Evolutionary conservation across 2,797 vertebrate species (phyloP), one percentile per base, ranked within the genome.

Genomic region (Helicolenus hilgendorfi): DNA sequence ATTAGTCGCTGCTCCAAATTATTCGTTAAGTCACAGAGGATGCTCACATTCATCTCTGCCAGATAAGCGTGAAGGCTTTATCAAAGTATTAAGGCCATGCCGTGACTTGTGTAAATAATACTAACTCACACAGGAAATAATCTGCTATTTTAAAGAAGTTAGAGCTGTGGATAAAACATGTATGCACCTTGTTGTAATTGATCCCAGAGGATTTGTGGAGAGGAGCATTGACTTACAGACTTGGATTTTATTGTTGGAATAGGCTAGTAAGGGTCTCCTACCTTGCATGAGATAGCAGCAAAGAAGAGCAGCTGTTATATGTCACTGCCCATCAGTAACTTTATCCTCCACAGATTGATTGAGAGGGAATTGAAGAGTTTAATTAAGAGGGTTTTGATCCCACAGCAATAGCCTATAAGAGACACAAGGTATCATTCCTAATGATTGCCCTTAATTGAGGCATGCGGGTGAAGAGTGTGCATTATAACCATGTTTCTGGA

Each of bases 161-260:
- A 56, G 72, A 70, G 55, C n/a, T 70, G 29, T 72, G 35, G 24
- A 71, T 72, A 41, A 69, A 84, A 75, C 64, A 7, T 41, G 1
- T 68, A 1, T 77, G 36, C 59, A 33, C 36, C 2, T 4, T 24
- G 41, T 24, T 59, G 81, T 88, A 91, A 91, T 90, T 90, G 75
- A 91, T 78, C 81, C 87, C 86, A 27, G 67, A 65, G 64, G 91
- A 90, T 85, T 83, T 77, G 64, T 62, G 41, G 67, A 79, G 22
- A 76, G 60, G 38, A 67, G 72, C 35, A 80, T 63, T 85, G 22
- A 83, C 59, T 53, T 20, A 53, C 10, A 65, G 72, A 38, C 29
- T 75, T 58, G 53, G 58, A 75, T 82, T 92, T 91, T 67, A 86
- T 70, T 79, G 70, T 74, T 74, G 63, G 81, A 86, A 84, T 84